Percentiles rank a stretch among this genome's conserved stretches.
These are phyloP conservation scores for Butorides virescens DNA, from an alignment of 2,113 vertebrate species.

Conservation along the genomic window DNA sequence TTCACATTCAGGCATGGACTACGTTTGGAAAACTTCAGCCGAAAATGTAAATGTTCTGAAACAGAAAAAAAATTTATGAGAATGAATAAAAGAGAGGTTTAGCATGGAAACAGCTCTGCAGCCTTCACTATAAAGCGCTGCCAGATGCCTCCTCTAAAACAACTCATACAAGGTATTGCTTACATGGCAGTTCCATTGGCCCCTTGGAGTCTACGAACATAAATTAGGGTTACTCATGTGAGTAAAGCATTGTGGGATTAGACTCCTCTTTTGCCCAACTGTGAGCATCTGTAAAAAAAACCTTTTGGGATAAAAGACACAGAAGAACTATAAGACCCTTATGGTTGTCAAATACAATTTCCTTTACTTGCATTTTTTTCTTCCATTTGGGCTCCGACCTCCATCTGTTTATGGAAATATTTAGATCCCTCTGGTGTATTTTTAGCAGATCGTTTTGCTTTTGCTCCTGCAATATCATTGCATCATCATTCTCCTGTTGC, in stretches of 20 bases:
- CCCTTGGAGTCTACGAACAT: not conserved
- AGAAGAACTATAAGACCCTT: slow-evolving; percentile 73
- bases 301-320: slow-evolving; percentile 69
- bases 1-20: not conserved
- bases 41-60: slow-evolving; percentile 20
- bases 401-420: slow-evolving; percentile 79
- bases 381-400: slow-evolving; percentile 58
- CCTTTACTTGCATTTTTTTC: slow-evolving; percentile 70
- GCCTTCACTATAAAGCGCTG: slow-evolving; percentile 36
- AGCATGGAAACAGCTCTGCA: slow-evolving; percentile 25
- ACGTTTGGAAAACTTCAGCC: not conserved
- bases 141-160: slow-evolving; percentile 54
- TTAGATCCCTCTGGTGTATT: slow-evolving; percentile 69
- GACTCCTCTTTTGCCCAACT: slow-evolving; percentile 23
- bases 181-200: not conserved
- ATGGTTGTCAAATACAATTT: slow-evolving; percentile 76
- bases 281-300: slow-evolving; percentile 59
- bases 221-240: slow-evolving; percentile 32
- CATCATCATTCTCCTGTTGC: slow-evolving; percentile 55
- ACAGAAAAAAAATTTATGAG: not conserved
- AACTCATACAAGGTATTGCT: slow-evolving; percentile 18
- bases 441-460: slow-evolving; percentile 73
- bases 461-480: slow-evolving; percentile 63
- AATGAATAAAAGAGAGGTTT: slow-evolving; percentile 32
- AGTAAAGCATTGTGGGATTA: slow-evolving; percentile 33